A percentile compares a stretch with the other conserved stretches of the same genome.
phyloP scores from a whole-genome alignment of 2,797 vertebrate species.

The Cynodonichthys magdalenae region DNA sequence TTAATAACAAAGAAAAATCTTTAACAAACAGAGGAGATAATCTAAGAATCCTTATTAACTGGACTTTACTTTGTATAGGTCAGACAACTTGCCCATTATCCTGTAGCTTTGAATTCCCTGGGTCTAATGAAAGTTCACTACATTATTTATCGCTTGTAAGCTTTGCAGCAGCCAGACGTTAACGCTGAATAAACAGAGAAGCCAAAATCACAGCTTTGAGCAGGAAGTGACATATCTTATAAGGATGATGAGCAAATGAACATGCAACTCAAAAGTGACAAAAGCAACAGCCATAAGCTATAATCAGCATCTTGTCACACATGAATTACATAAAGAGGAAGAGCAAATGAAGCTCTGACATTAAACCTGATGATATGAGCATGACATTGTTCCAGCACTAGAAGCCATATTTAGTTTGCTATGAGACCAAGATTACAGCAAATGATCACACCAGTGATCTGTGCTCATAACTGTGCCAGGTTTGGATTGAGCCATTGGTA shows the following conservation, averaged over 20 bases:
- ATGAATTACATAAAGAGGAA: conserved; percentile 12
- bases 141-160: neutral
- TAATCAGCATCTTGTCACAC: conserved; percentile 8
- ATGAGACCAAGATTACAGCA: conserved; percentile 2
- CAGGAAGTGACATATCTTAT: neutral
- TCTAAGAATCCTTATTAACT: neutral
- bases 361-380: conserved; percentile 10
- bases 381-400: neutral
- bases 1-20: neutral
- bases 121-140: neutral
- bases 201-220: neutral
- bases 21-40: neutral
- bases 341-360: conserved; percentile 8
- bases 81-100: neutral
- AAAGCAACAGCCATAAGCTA: conserved; percentile 23
- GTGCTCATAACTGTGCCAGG: conserved; percentile 17
- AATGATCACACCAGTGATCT: conserved; percentile 6
- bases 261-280: neutral
- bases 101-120: neutral
- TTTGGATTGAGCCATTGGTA: conserved; percentile 2
- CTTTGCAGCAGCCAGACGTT: neutral
- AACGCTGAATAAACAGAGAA: neutral
- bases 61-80: neutral
- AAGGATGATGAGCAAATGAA: conserved; percentile 14
- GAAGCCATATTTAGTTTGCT: conserved; percentile 1